phyloP scores from a whole-genome alignment of 2,797 vertebrate genomes.

The Coluber constrictor region DNA sequence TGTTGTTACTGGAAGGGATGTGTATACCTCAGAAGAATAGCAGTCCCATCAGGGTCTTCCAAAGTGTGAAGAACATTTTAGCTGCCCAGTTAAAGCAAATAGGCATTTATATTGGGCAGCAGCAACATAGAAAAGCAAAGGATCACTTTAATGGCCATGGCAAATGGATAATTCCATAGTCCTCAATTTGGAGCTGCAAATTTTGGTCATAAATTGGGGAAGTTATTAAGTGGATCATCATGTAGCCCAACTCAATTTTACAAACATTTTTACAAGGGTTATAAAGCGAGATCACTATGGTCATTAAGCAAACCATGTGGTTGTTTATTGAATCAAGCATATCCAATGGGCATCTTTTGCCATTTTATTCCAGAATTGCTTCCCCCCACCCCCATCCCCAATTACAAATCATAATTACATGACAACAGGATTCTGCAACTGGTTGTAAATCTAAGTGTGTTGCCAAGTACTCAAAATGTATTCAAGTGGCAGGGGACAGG shows the following conservation, averaged over 20 bases:
- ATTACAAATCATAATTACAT: neutral
- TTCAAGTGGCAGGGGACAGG: neutral
- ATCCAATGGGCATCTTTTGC: neutral
- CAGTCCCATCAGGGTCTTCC: neutral
- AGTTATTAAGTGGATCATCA: neutral
- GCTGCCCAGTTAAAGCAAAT: neutral
- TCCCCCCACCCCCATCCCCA: neutral
- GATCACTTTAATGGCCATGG: neutral
- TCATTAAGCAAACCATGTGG: neutral
- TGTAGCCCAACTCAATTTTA: neutral
- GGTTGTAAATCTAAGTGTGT: neutral
- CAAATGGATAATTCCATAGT: neutral
- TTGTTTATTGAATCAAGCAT: neutral
- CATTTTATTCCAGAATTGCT: neutral
- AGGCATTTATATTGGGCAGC: neutral
- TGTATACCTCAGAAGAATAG: neutral
- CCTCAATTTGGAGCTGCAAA: neutral
- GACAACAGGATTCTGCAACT: neutral
- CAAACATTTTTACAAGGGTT: neutral
- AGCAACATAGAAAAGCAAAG: neutral
- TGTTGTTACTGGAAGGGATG: neutral
- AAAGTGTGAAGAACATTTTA: neutral
- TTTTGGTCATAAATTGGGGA: neutral
- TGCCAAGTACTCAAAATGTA: neutral
- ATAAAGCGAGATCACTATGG: neutral